Base-by-base conservation (phyloP, 1,140 invertebrate genomes). In the Drosophila dunni region DNA sequence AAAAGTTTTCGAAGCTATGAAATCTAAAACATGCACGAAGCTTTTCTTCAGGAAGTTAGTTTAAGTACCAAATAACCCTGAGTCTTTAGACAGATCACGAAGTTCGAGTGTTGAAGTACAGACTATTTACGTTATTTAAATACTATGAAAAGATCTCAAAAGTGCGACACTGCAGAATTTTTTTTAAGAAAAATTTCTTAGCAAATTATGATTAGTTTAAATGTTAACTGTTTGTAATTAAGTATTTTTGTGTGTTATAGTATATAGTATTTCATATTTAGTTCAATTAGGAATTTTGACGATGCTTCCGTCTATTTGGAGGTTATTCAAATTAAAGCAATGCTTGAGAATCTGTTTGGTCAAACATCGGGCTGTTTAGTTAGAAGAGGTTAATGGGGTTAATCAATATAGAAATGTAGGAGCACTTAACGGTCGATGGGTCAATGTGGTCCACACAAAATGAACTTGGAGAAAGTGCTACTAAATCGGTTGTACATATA, bases 301-400 rank as follows among this genome's bases (percentile, higher is more conserved):
- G 13, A 8, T 15, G 34, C 33, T 53, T 53, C 13, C 50, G 50
- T 53, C 50, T 36, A 15, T 33, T 8, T 53, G 50, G 33, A 53
- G 50, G 50, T 29, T 53, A 15, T 33, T 45, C 33, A 15, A 34
- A 13, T 40, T 71, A 63, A 71, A 78, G 63, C 78, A 77, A 64
- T 81, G 64, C 40, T 50, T 46, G 29, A 65, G 64, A 79, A 78
- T 78, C 74, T 70, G 64, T 51, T 62, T 40, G 50, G 53, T 66
- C 58, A 50, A 81, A 73, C 56, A 70, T 66, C 65, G 54, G 64
- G 69, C 46, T 63, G 78, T 69, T 81, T 70, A 74, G 61, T 54
- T 68, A 70, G 46, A 57, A 70, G 79, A 75, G 79, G 79, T 82
- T 82, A 82, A 81, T 81, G 42, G 79, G 79, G 79, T 81, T 75